Base-by-base conservation (phyloP, 2,113 vertebrate genomes). In the Telmatochromis sp. region DNA sequence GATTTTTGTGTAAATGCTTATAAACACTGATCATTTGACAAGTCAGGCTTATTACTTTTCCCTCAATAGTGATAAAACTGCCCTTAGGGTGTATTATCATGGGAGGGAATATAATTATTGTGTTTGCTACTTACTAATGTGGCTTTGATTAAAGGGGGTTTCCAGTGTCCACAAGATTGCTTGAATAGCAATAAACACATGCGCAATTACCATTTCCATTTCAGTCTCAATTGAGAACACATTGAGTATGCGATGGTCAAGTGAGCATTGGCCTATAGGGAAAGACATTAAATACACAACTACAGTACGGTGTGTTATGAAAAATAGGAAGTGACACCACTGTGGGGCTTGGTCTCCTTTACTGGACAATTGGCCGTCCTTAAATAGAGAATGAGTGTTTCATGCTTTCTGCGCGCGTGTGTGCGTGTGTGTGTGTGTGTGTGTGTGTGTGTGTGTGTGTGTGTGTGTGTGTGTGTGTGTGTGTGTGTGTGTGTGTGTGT, bases 1-100 rank as follows among this genome's bases (percentile, higher is more conserved):
- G 89, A 31, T 91, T 84, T 87, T 83, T 90, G 50, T 82, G 60
- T 84, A 84, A 91, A 92, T 60, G 35, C 35, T 89, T 82, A 73
- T 89, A 92, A 91, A 93, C 87, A 85, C 57, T 82, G 88, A 93
- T 94, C 50, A 90, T 91, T 92, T 92, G 83, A 92, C 86, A 89
- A 91, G 91, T 86, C 65, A 2, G 45, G 17, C 83, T 91, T 86
- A 93, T 92, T 87, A 89, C 80, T 86, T 73, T 85, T 89, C 78
- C 82, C 83, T 91, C 89, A 92, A 91, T 85, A 84, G 81, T 65
- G 53, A 82, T 88, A 86, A 91, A 89, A 68, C 71, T 60, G 47
- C 91, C 92, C 90, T 85, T 86, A 57, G 84, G 91, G 63, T 89
- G 88, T 89, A 87, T 89, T 88, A 92, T 87, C 87, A 86, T 75